Base-by-base conservation (phyloP, 1,140 invertebrate genomes). In the Procambarus virginalis region DNA sequence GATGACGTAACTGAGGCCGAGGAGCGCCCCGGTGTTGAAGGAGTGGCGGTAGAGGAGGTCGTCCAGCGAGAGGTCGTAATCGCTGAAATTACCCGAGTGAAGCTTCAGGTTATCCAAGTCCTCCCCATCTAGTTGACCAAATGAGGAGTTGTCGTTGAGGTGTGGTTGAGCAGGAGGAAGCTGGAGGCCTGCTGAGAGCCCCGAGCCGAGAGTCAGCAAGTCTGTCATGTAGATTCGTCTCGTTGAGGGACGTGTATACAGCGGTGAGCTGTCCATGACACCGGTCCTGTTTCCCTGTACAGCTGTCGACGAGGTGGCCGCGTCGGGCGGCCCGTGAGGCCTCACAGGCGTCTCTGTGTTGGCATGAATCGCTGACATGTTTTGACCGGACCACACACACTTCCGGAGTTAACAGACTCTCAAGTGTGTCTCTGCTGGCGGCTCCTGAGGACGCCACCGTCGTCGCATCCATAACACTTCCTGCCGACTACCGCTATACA, bases 1-100 rank as follows among this genome's bases (percentile, higher is more conserved):
- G 55, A 92, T n/a, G 2, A 92, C 60, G 79, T 94, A 94, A 9
- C 93, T 93, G 2, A 93, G 3, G 84, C 94, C 94, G 84, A 93
- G 93, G 83, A 93, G 70, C 0, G 91, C 84, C 8, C n/a, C 86
- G 2, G 93, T 92, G 34, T 68, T 75, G 2, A 92, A n/a, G 3
- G 92, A 92, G 89, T 94, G 92, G 3, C 93, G 86, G 80, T 93
- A 89, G 8, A 92, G 79, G 12, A 89, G 80, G 70, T 84, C 22
- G 82, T 85, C 83, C 22, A 64, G 84, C 12, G 81, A 68, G 45
- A 34, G 75, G 9, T 64, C 89, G 81, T 86, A 86, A 14, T 81
- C 75, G 83, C 73, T 79, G 34, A n/a, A 60, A 51, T 87, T 87
- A 60, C 0, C 9, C 45, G 45, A 49, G 17, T 20, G 60, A 49